Conservation (phyloP, 2,888 invertebrate species). For the Chymomyza amoena region DNA sequence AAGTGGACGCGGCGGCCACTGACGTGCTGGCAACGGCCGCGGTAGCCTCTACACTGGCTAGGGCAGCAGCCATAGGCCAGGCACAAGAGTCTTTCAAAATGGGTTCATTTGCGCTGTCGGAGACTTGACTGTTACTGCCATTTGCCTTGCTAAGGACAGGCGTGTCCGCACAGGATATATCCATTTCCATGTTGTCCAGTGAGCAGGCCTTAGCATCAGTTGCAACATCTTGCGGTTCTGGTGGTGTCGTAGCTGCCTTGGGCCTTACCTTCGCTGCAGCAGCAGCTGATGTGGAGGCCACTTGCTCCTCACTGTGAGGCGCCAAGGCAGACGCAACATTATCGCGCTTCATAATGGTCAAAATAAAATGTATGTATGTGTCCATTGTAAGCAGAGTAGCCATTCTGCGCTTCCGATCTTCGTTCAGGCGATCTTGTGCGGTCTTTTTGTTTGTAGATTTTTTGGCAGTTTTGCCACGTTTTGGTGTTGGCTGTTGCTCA, state of each 20-base stretch:
- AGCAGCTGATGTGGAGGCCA: constrained; percentile 59
- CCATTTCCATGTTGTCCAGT: constrained; percentile 41
- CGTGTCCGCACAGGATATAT: constrained; percentile 11
- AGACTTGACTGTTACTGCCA: constrained; percentile 14
- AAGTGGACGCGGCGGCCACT: constrained; percentile 48
- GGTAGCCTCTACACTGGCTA: constrained; percentile 25
- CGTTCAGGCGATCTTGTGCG: constrained; percentile 72
- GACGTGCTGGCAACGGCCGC: constrained; percentile 27
- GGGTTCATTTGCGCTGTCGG: not conserved
- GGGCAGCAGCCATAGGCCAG: constrained; percentile 27
- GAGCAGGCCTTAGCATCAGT: not conserved
- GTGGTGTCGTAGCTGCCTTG: constrained; percentile 12
- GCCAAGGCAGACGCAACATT: constrained; percentile 42
- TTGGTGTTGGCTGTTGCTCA: constrained; percentile 46
- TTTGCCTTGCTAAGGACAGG: constrained; percentile 34
- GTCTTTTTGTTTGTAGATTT: constrained; percentile 62
- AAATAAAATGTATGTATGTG: constrained; percentile 77
- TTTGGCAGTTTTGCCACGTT: constrained; percentile 47
- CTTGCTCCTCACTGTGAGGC: constrained; percentile 54
- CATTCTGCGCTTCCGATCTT: constrained; percentile 75
- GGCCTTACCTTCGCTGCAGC: constrained; percentile 42
- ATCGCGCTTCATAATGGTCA: constrained; percentile 76
- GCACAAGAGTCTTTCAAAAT: constrained; percentile 3
- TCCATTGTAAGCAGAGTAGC: constrained; percentile 76
- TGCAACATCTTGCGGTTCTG: not conserved